Percentiles rank a stretch among this genome's conserved stretches.
These are phyloP conservation scores for Pogonus chalceus DNA, from an alignment of 1,140 invertebrate species.

Conservation along the genomic window DNA sequence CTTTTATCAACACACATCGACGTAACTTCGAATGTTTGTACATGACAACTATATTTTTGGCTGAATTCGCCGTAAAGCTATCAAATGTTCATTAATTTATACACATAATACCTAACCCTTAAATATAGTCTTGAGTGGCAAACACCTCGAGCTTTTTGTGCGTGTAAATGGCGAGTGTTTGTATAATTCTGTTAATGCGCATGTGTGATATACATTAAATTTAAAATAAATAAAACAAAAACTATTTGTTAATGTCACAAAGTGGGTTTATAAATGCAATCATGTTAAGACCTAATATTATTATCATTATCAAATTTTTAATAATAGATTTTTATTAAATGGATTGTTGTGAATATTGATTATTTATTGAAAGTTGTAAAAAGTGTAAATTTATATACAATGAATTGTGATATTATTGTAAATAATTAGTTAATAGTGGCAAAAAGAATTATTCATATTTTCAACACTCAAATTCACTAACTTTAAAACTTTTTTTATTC, in stretches of 20 bases:
- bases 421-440: conserved; percentile 2
- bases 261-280: neutral
- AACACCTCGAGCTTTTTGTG: neutral
- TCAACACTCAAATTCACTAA: neutral
- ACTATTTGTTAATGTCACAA: neutral
- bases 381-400: conserved; percentile 5
- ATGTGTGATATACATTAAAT: neutral
- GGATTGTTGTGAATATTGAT: neutral
- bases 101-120: neutral
- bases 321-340: conserved; percentile 5
- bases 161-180: neutral
- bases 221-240: neutral
- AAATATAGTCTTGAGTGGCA: neutral
- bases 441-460: neutral
- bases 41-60: conserved; percentile 6
- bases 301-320: neutral
- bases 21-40: neutral
- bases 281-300: conserved; percentile 1
- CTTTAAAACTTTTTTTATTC: no score
- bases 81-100: neutral
- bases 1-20: neutral
- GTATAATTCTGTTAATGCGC: conserved; percentile 1
- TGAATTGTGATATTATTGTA: conserved; percentile 7
- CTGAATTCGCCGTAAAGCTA: conserved; percentile 9
- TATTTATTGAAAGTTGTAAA: conserved; percentile 1